A percentile compares a stretch with the other conserved stretches of the same genome.
phyloP scores from a whole-genome alignment of 92 coral and sea anemone species.

The Nematostella vectensis region DNA sequence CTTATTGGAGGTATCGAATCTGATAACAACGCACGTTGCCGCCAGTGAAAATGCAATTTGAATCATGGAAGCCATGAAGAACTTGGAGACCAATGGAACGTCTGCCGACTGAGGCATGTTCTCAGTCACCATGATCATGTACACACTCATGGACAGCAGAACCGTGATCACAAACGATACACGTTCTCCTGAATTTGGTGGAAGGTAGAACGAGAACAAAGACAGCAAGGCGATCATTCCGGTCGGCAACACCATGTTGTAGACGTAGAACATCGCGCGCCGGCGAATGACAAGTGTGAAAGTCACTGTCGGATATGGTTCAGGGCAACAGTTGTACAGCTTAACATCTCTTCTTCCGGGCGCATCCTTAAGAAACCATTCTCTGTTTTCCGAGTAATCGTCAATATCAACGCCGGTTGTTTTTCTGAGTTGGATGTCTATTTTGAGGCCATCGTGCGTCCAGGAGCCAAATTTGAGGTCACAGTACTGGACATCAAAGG shows the following conservation, averaged over 20 bases:
- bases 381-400: constrained; percentile 27
- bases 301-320: constrained; percentile 33
- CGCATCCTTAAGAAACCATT: constrained; percentile 42
- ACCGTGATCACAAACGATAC: constrained; percentile 54
- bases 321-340: constrained; percentile 39
- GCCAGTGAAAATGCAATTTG: constrained; percentile 46
- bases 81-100: constrained; percentile 50
- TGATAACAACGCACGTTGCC: constrained; percentile 47
- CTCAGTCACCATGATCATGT: constrained; percentile 42
- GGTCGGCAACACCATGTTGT: constrained; percentile 39
- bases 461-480: constrained; percentile 61
- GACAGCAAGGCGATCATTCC: constrained; percentile 42
- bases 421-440: constrained; percentile 30
- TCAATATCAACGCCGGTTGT: constrained; percentile 22
- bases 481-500: constrained; percentile 59
- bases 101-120: constrained; percentile 62
- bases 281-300: constrained; percentile 34
- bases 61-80: constrained; percentile 43
- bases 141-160: constrained; percentile 45
- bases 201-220: constrained; percentile 45
- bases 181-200: constrained; percentile 54
- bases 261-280: constrained; percentile 41
- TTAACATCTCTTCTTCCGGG: constrained; percentile 18
- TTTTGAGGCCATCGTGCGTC: constrained; percentile 35
- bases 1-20: constrained; percentile 26